phyloP scores from a whole-genome alignment of 2,888 invertebrate species.

The Pterostichus madidus region DNA sequence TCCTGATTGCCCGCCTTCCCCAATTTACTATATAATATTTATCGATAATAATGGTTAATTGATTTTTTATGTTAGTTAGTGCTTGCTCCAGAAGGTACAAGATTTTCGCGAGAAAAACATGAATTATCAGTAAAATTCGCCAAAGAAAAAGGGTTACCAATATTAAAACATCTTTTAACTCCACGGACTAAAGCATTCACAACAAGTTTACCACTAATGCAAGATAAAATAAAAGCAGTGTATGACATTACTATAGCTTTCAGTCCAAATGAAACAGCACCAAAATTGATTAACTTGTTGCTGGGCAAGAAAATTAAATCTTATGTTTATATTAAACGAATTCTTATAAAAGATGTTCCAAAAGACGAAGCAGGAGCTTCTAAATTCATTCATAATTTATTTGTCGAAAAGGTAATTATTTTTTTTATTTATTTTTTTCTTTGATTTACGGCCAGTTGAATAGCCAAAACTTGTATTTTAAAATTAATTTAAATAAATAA shows the following conservation, averaged over 20 bases:
- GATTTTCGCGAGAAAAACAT: conserved; percentile 93
- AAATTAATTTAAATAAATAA: no score
- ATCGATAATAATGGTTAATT: conserved; percentile 5
- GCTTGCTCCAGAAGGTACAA: conserved; percentile 89
- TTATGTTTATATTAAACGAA: conserved; percentile 88
- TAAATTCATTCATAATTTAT: conserved; percentile 90
- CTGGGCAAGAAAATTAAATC: conserved; percentile 86
- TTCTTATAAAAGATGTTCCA: conserved; percentile 90
- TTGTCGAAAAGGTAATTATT: conserved; percentile 86
- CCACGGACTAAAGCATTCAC: conserved; percentile 98
- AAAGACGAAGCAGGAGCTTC: conserved; percentile 86
- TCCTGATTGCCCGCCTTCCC: no score
- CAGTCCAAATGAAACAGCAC: conserved; percentile 83
- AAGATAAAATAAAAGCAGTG: conserved; percentile 89
- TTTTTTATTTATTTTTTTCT: conserved; percentile 67
- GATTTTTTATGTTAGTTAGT: conserved; percentile 6
- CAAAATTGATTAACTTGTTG: conserved; percentile 88
- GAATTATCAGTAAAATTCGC: conserved; percentile 93
- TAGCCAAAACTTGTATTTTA: no score
- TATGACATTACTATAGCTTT: conserved; percentile 91
- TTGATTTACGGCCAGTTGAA: background rate
- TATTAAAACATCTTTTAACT: conserved; percentile 92
- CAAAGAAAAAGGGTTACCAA: conserved; percentile 89
- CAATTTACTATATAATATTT: no score
- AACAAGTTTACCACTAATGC: conserved; percentile 89